Conservation (phyloP, 2,888 invertebrate species). For the Tetranychus truncatus region DNA sequence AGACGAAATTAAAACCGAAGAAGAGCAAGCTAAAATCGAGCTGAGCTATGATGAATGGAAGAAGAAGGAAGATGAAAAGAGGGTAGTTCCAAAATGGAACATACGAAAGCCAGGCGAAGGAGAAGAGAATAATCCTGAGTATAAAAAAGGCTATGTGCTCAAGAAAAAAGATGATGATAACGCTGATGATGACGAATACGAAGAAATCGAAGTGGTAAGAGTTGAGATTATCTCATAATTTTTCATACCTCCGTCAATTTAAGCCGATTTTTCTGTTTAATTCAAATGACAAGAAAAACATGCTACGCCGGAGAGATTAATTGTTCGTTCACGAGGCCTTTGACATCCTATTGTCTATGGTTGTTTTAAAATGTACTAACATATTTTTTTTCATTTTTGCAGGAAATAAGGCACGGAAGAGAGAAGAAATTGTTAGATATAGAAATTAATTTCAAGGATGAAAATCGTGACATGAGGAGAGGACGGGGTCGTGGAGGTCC, state of each 20-base stretch:
- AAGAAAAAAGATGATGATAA: conserved; percentile 44
- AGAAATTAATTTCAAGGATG: conserved; percentile 57
- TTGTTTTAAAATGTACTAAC: not conserved
- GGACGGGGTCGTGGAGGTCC: conserved; percentile 38
- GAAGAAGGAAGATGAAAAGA: conserved; percentile 51
- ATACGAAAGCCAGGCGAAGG: conserved; percentile 84
- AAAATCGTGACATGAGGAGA: conserved; percentile 46
- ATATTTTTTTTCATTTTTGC: conserved; percentile 19
- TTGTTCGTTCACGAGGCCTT: not conserved
- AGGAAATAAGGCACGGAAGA: conserved; percentile 39
- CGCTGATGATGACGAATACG: conserved; percentile 41
- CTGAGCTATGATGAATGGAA: conserved; percentile 88
- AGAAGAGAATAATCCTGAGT: conserved; percentile 35
- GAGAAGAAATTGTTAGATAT: conserved; percentile 68
- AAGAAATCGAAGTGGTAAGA: conserved; percentile 32
- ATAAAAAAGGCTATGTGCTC: conserved; percentile 32
- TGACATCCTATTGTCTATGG: not conserved
- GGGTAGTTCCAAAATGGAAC: conserved; percentile 70
- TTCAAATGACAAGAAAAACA: not conserved
- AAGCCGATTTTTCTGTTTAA: conserved; percentile 3
- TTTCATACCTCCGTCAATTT: not conserved
- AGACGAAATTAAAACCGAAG: conserved; percentile 34
- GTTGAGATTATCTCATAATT: not conserved
- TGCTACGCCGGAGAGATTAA: conserved; percentile 4
- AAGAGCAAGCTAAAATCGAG: conserved; percentile 53